phyloP scores from a whole-genome alignment of 2,113 vertebrate genomes.

The Cyanoramphus novaezelandiae region DNA sequence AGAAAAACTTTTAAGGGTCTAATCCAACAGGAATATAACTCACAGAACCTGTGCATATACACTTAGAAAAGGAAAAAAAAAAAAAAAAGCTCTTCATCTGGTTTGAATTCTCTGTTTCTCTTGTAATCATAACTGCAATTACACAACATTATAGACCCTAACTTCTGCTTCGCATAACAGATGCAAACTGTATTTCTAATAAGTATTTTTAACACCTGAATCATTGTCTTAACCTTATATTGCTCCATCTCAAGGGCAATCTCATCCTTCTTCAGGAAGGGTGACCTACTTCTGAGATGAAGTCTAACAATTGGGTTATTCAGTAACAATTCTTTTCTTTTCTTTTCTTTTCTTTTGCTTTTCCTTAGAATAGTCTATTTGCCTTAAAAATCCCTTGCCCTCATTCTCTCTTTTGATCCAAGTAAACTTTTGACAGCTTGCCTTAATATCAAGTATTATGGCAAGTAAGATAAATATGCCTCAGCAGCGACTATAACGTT shows the following conservation, averaged over 20 bases:
- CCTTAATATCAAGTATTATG: not conserved
- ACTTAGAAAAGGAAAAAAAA: not conserved
- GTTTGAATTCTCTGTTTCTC: not conserved
- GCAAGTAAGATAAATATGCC: constrained; percentile 1
- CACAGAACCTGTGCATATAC: not conserved
- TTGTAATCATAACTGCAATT: not conserved
- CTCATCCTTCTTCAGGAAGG: not conserved
- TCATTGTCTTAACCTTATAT: not conserved
- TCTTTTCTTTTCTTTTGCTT: not conserved
- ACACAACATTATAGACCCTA: not conserved
- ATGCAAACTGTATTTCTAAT: not conserved
- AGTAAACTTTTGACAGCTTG: not conserved
- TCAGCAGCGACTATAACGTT: not conserved
- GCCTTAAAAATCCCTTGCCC: not conserved
- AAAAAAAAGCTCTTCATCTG: not conserved
- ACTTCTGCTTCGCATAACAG: not conserved
- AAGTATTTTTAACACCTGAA: not conserved
- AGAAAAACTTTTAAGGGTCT: not conserved
- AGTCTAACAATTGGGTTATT: not conserved
- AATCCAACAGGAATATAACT: not conserved
- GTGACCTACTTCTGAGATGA: not conserved
- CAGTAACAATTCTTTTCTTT: not conserved
- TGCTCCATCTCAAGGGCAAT: constrained; percentile 13
- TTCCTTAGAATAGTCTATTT: not conserved
- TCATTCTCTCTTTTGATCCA: not conserved